Conservation (phyloP, 2,888 invertebrate species). For the Cheilosia urbana region DNA sequence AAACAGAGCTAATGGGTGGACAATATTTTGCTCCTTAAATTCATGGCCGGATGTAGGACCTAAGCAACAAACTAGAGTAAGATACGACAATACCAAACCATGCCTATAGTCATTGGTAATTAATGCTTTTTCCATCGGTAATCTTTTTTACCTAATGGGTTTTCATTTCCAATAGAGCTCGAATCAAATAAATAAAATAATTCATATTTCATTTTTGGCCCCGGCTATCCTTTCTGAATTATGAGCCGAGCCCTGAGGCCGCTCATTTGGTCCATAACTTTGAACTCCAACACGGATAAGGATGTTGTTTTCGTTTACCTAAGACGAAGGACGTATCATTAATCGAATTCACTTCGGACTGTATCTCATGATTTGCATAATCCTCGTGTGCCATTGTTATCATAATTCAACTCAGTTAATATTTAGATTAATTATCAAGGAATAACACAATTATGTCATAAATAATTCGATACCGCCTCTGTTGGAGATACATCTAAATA, state of each 20-base stretch:
- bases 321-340: conserved; percentile 44
- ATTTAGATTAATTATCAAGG: conserved; percentile 67
- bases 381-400: conserved; percentile 63
- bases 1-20: not conserved
- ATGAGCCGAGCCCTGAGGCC: conserved; percentile 36
- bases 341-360: conserved; percentile 73
- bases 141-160: conserved; percentile 62
- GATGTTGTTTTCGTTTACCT: conserved; percentile 40
- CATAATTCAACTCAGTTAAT: conserved; percentile 73
- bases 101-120: not conserved
- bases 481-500: conserved; percentile 1
- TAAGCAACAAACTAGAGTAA: not conserved
- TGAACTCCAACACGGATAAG: conserved; percentile 50
- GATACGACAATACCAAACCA: not conserved
- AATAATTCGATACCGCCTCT: conserved; percentile 40
- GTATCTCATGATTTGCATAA: conserved; percentile 74
- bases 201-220: conserved; percentile 37
- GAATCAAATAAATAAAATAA: conserved; percentile 64
- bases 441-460: conserved; percentile 72
- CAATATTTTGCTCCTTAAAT: not conserved
- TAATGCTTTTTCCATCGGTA: not conserved
- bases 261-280: conserved; percentile 42
- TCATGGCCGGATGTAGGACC: not conserved
- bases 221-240: conserved; percentile 38
- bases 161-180: conserved; percentile 62